These are phyloP conservation scores for Drosophila nebulosa DNA, from an alignment of 1,140 invertebrate genomes.

Conservation along the genomic window DNA sequence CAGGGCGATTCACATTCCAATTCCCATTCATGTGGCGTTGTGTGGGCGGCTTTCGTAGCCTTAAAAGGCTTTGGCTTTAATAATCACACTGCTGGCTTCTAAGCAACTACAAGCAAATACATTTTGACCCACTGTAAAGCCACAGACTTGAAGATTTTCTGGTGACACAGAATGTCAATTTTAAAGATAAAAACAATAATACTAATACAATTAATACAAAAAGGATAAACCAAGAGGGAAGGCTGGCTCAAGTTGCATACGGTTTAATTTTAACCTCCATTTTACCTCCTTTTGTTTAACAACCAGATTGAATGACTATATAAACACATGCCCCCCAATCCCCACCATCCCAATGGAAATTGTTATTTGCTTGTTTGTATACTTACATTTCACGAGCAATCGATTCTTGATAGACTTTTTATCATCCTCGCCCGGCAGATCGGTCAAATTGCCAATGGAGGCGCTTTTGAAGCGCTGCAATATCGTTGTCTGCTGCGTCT, in stretches of 20 bases:
- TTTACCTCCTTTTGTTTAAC: too few relatives aligned
- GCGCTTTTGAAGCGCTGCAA: constrained; percentile 69
- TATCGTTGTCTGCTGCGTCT: constrained; percentile 51
- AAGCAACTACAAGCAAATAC: background rate
- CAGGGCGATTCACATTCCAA: constrained; percentile 7
- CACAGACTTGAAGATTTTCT: background rate
- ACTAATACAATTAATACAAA: too few relatives aligned
- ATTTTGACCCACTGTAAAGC: background rate
- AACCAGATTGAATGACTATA: background rate
- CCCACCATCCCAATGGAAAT: too few relatives aligned
- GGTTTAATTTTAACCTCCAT: too few relatives aligned
- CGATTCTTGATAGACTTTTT: constrained; percentile 75
- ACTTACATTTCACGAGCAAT: constrained; percentile 72
- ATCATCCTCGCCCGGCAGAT: constrained; percentile 71
- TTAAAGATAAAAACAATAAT: too few relatives aligned
- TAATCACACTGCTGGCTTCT: background rate
- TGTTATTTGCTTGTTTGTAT: background rate
- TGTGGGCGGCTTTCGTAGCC: constrained; percentile 34
- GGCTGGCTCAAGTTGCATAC: too few relatives aligned
- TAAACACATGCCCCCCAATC: background rate
- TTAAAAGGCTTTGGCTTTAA: constrained; percentile 27
- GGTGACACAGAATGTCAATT: background rate
- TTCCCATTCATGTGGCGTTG: constrained; percentile 25
- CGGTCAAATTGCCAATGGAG: constrained; percentile 67
- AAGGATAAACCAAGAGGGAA: too few relatives aligned